Conservation (phyloP, 2,113 vertebrate genomes). For the Phalacrocorax pelagicus region DNA sequence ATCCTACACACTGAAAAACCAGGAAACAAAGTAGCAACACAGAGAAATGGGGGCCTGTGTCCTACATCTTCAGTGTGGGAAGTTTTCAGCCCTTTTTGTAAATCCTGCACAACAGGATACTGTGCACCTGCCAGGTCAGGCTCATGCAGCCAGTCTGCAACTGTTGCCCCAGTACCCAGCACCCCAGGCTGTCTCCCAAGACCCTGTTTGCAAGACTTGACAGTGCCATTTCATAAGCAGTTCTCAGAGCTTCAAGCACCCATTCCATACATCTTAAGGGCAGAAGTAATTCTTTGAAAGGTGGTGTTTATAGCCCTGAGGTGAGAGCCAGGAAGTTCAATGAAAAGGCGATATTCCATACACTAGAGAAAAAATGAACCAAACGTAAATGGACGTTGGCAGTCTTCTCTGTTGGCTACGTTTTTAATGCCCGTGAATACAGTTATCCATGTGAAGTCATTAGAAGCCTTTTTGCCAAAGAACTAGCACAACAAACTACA, state of each 20-base stretch:
- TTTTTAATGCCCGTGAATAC: neutral
- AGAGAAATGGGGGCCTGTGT: neutral
- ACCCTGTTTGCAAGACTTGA: neutral
- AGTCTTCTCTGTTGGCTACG: neutral
- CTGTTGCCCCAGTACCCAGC: neutral
- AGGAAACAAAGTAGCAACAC: neutral
- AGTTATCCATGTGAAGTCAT: neutral
- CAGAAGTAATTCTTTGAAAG: neutral
- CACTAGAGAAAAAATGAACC: neutral
- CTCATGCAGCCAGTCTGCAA: neutral
- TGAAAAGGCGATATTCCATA: neutral
- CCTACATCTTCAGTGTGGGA: neutral
- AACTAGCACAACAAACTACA: neutral
- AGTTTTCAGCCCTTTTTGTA: neutral
- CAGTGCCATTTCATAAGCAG: neutral
- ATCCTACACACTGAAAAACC: neutral
- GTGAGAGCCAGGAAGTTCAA: neutral
- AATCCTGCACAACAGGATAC: neutral
- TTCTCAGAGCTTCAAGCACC: neutral
- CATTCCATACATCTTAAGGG: neutral
- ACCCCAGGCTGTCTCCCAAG: neutral
- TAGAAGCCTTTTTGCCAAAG: slow-evolving; percentile 3
- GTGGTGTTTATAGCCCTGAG: neutral
- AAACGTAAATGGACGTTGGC: neutral
- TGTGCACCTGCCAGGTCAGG: fast-evolving